Evolutionary conservation across 2,797 vertebrate genomes (phyloP), one percentile per base, ranked within the genome.

Genomic region (Sebastes diaconus): DNA sequence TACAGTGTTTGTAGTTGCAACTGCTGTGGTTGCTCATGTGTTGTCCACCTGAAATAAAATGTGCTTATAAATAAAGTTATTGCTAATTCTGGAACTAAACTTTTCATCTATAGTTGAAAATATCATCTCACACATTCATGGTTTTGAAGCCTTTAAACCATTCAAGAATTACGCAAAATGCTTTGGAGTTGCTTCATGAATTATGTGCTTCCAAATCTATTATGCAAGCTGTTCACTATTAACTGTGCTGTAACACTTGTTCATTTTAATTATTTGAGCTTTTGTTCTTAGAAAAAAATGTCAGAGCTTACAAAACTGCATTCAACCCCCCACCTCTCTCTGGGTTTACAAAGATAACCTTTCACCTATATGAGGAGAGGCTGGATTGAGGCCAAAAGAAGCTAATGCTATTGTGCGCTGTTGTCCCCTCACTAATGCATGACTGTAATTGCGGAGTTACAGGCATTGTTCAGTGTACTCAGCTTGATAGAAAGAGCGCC

Each of bases 351-450:
- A 72, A 77, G 18, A 74, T 77, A 87, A 92, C 87, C 90, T 92
- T 92, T 94, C 72, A 73, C 89, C 87, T 66, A 88, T 58, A 89
- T 89, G 76, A 89, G 67, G 34, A 63, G 66, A 77, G 83, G 71
- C 79, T 87, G 89, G 87, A 90, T 77, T 83, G 67, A 81, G 68
- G 57, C 86, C 85, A 88, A 92, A 91, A 83, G 77, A 91, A 88
- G 85, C 83, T 89, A 91, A 93, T 87, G 80, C 86, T 65, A 81
- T 88, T 91, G 91, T 91, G 81, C 1, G 2, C 70, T 75, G 78
- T 71, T 70, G 81, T 84, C 66, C 79, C 25, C 29, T 78, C 75
- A 50, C 69, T 82, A 81, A 80, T 88, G 77, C 77, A 24, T 16
- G 22, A 18, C 76, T 78, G 52, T 79, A 81, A 84, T 73, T 82